These are phyloP conservation scores for Tinamus guttatus DNA, from an alignment of 2,113 vertebrate species.

Conservation along the genomic window DNA sequence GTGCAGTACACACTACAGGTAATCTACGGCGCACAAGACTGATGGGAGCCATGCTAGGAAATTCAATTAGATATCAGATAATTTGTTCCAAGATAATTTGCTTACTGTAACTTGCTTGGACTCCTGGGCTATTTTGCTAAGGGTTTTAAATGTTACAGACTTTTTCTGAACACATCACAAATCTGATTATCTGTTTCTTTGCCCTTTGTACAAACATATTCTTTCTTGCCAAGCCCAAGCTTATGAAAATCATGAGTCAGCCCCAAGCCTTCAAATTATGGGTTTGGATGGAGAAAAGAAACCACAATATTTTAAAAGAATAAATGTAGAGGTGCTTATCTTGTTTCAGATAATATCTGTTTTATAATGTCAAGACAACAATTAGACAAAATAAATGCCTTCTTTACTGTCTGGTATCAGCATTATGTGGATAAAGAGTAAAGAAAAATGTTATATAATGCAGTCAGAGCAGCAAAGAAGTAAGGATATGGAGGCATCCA, in stretches of 20 bases:
- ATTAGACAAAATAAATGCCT: neutral
- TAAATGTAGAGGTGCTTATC: neutral
- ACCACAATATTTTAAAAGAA: neutral
- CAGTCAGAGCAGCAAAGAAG: neutral
- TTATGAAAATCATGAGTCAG: slow-evolving; percentile 27
- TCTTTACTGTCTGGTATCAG: neutral
- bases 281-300: neutral
- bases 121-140: slow-evolving; percentile 11
- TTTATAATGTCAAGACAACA: neutral
- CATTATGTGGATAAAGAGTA: neutral
- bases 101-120: slow-evolving; percentile 13
- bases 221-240: neutral
- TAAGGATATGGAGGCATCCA: neutral
- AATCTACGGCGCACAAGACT: neutral
- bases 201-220: neutral
- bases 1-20: neutral
- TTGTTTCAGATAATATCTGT: neutral
- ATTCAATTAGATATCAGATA: slow-evolving; percentile 18
- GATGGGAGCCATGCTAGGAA: neutral
- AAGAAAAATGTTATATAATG: neutral
- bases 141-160: slow-evolving; percentile 19
- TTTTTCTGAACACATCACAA: neutral
- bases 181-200: slow-evolving; percentile 31
- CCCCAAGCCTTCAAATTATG: neutral
- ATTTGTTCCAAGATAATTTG: slow-evolving; percentile 42